These are phyloP conservation scores for Lomographa bimaculata DNA, from an alignment of 2,888 invertebrate species.

Conservation along the genomic window DNA sequence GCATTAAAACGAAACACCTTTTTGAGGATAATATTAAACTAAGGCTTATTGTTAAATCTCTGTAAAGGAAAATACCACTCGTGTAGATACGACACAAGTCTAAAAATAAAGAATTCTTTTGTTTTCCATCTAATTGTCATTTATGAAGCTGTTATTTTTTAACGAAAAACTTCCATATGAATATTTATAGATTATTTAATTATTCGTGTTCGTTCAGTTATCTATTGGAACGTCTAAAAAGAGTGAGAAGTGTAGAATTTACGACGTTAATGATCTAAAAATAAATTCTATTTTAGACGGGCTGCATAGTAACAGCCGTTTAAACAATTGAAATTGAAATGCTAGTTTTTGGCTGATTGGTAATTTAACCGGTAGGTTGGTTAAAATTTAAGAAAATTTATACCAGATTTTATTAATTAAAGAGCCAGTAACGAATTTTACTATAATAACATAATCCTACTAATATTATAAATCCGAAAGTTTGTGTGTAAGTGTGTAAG, in stretches of 20 bases:
- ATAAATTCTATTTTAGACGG: conserved; percentile 11
- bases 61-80: not conserved
- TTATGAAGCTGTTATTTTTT: conserved; percentile 67
- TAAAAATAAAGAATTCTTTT: conserved; percentile 69
- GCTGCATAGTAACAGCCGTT: not conserved
- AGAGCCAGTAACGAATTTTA: too few species aligned
- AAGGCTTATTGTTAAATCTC: conserved; percentile 1
- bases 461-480: too few species aligned
- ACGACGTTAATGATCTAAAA: conserved; percentile 11
- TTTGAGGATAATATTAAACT: not conserved
- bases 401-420: too few species aligned
- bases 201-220: conserved; percentile 14
- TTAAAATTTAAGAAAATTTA: too few species aligned
- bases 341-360: too few species aligned
- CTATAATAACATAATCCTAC: too few species aligned
- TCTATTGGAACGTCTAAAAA: conserved; percentile 11
- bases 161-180: conserved; percentile 69
- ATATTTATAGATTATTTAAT: too few species aligned
- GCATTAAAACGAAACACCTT: too few species aligned
- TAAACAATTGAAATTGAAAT: not conserved
- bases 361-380: too few species aligned
- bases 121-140: conserved; percentile 59
- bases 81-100: conserved; percentile 22
- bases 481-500: too few species aligned
- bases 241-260: conserved; percentile 8